Evolutionary conservation across 2,113 vertebrate genomes (phyloP).

Genomic region (Bostrychus sinensis): DNA sequence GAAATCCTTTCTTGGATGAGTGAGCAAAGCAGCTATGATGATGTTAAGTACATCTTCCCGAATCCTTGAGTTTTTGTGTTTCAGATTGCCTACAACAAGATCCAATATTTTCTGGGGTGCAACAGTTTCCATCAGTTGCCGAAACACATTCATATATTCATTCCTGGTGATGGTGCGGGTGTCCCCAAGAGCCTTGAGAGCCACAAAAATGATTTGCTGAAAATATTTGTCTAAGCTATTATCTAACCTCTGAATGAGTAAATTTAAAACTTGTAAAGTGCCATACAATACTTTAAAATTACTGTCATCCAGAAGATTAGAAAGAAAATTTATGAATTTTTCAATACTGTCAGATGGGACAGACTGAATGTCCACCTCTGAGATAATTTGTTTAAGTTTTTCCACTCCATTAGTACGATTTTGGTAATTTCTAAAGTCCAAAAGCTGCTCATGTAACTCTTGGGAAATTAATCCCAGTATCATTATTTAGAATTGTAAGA

Average conservation of each 20-base stretch:
- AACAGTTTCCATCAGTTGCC: slow-evolving; percentile 80
- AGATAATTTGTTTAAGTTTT: slow-evolving; percentile 81
- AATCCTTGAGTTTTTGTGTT: slow-evolving; percentile 84
- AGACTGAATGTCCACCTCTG: slow-evolving; percentile 73
- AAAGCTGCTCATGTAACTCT: slow-evolving; percentile 85
- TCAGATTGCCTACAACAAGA: slow-evolving; percentile 82
- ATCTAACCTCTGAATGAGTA: slow-evolving; percentile 84
- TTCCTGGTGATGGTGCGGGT: slow-evolving; percentile 80
- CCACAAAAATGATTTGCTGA: slow-evolving; percentile 77
- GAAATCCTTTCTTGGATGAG: slow-evolving; percentile 83
- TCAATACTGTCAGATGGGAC: slow-evolving; percentile 74
- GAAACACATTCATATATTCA: slow-evolving; percentile 83
- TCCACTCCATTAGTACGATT: slow-evolving; percentile 86
- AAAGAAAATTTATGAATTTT: slow-evolving; percentile 83
- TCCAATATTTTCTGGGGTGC: slow-evolving; percentile 82
- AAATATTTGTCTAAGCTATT: slow-evolving; percentile 75
- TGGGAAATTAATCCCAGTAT: slow-evolving; percentile 86
- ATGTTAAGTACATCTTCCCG: slow-evolving; percentile 85
- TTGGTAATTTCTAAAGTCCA: slow-evolving; percentile 87
- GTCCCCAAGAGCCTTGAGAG: slow-evolving; percentile 84
- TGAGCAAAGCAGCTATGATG: slow-evolving; percentile 84
- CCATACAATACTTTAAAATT: slow-evolving; percentile 88
- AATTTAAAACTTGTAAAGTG: slow-evolving; percentile 82
- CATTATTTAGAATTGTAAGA: slow-evolving; percentile 68
- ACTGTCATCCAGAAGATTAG: slow-evolving; percentile 82